Evolutionary conservation across 1,140 invertebrate species (phyloP), one percentile per base, ranked within the genome.

Genomic region (Archivesica marissinica): DNA sequence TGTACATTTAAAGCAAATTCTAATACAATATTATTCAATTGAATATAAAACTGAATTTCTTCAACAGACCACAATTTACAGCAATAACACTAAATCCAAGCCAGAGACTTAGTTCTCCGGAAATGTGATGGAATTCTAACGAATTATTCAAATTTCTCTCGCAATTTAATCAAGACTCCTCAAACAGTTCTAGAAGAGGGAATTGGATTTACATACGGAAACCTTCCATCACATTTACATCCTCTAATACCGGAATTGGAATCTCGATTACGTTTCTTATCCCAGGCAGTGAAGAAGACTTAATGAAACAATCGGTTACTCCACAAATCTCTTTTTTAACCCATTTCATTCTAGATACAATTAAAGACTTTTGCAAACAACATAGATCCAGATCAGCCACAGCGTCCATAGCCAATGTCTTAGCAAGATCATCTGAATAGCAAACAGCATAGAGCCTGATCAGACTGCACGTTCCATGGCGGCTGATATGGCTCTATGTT

Each of bases 201-300:
- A 66, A 79, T 33, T 79, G 41, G 77, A 79, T 79, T 79, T 79
- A 61, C 77, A 79, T 79, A 79, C 52, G 66, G 77, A 79, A 20
- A 44, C 44, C 38, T 66, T 79, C 33, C 77, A 44, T 70, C 38
- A 70, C 66, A 70, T 70, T 64, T 9, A 13, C 30, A 33, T 64
- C 20, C 50, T 52, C 20, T 23, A 3, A 30, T 20, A 38, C 28
- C 28, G 1, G 2, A 9, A 72, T 15, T 15, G 64, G 7, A 72
- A 72, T 23, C 38, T 17, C 25, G 44, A 72, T 72, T 25, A 47
- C 33, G 25, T 35, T 64, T 25, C 30, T 64, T 64, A 64, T 64
- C 59, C 15, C 11, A 33, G 38, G 30, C 2, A 64, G 38, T 64
- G 64, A 68, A 23, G 64, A n/a, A 68, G 33, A 44, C 4, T 2